Evolutionary conservation across 1,140 invertebrate genomes (phyloP), one percentile per base, ranked within the genome.

Genomic region (Nymphalis io): DNA sequence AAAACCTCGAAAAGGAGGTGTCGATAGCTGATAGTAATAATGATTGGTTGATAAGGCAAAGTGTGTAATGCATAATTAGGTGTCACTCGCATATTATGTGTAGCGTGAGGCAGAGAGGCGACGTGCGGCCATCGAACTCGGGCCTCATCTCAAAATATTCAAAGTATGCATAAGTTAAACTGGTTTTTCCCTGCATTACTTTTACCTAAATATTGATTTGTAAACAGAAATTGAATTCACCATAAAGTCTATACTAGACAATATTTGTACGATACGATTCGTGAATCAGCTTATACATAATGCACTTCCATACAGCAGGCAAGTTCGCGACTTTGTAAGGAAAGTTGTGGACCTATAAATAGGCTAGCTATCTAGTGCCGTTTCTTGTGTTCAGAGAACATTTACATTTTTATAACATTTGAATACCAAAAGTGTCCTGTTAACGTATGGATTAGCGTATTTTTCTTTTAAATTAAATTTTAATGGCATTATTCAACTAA

Each of bases 91-190:
- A 74, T 75, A 77, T 74, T 76, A 76, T 74, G 66, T 76, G 69
- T 74, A 75, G 70, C 75, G 73, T 59, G 69, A 57, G 73, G 74
- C 68, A 57, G 71, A 73, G 53, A 67, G 70, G 65, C 72, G 59
- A 73, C 64, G 53, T 13, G 73, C 70, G 68, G 87, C 77, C 87
- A 88, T 84, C 86, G 89, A 89, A 85, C 89, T 85, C 85, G 68
- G 75, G 79, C 79, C 79, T 87, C 79, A 74, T 84, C 85, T 84
- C 80, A 85, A 83, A 89, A 91, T 88, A 91, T 89, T 88, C 80
- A 79, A 88, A 88, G 84, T 84, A 91, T 91, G 87, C 84, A 88
- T 85, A 88, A 87, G 89, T 91, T 86, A 89, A 91, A 89, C 87
- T 82, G 85, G 88, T 91, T 90, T 82, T 82, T 79, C 75, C 84